Evolutionary conservation across 37 sponge, comb jelly and placozoan species (phyloP).

Genomic region (Aplysina aerophoba): DNA sequence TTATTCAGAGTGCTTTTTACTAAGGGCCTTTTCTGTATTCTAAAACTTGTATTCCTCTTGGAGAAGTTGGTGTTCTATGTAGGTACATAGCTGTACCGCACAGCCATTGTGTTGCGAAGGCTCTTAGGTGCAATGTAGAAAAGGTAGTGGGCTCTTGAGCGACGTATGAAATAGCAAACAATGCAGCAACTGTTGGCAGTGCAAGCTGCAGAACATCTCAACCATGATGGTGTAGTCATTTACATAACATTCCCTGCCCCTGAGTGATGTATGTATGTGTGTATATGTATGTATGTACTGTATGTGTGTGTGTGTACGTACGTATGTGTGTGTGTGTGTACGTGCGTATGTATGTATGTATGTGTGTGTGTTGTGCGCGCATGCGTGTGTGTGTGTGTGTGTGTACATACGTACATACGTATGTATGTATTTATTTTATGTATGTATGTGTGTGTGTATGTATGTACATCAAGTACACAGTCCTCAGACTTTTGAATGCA

Average conservation of each 20-base stretch:
- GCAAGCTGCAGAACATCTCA: too few species aligned
- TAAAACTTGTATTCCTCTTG: too few species aligned
- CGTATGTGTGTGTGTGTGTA: slow-evolving; percentile 27
- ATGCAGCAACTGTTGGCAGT: too few species aligned
- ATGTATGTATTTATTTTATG: not conserved
- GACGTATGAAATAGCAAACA: too few species aligned
- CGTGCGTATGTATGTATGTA: slow-evolving; percentile 22
- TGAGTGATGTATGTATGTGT: not conserved
- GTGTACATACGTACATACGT: slow-evolving; percentile 18
- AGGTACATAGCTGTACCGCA: too few species aligned
- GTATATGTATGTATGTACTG: not conserved
- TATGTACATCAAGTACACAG: not conserved
- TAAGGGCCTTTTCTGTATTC: too few species aligned
- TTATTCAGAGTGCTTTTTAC: too few species aligned
- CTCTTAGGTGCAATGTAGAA: too few species aligned
- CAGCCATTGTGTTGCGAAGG: too few species aligned
- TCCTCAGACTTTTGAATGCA: slow-evolving; percentile 23
- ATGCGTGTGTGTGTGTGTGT: slow-evolving; percentile 40
- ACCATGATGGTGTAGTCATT: too few species aligned
- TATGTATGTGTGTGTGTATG: slow-evolving; percentile 12
- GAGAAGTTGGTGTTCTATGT: too few species aligned
- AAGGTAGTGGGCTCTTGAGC: too few species aligned
- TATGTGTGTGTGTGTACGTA: slow-evolving; percentile 20
- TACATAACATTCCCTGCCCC: not conserved
- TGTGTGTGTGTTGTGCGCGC: slow-evolving; percentile 1